Conservation (phyloP, 2,113 vertebrate species). For the Scolopax mira region DNA sequence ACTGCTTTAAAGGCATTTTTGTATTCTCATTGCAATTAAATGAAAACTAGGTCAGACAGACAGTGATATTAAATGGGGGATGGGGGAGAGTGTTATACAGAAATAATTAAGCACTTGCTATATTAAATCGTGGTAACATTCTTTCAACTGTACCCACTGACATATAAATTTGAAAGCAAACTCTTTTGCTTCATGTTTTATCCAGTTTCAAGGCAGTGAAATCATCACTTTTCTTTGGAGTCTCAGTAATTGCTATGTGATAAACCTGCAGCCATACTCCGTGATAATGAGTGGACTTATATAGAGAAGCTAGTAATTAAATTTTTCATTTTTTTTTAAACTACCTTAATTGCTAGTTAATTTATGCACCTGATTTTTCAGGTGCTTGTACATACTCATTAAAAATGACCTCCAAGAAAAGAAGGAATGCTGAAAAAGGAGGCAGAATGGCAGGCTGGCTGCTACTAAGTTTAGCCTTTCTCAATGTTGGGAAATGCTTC, state of each 20-base stretch:
- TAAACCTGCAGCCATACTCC: slow-evolving; percentile 45
- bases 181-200: background rate
- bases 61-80: slow-evolving; percentile 15
- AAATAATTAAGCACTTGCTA: slow-evolving; percentile 56
- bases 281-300: slow-evolving; percentile 63
- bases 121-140: slow-evolving; percentile 19
- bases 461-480: slow-evolving; percentile 26
- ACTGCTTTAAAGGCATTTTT: slow-evolving; percentile 62
- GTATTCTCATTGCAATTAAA: slow-evolving; percentile 75
- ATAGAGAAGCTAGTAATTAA: slow-evolving; percentile 72
- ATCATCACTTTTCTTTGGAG: slow-evolving; percentile 32
- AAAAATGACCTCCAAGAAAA: slow-evolving; percentile 71
- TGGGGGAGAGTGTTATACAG: background rate
- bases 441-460: slow-evolving; percentile 13
- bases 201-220: slow-evolving; percentile 29
- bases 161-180: slow-evolving; percentile 18
- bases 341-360: slow-evolving; percentile 75
- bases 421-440: slow-evolving; percentile 26
- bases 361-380: slow-evolving; percentile 76
- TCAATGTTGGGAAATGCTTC: background rate
- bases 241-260: slow-evolving; percentile 30
- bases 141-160: slow-evolving; percentile 21
- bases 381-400: slow-evolving; percentile 68
- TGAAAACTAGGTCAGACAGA: slow-evolving; percentile 79
- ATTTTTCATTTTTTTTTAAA: slow-evolving; percentile 25